Evolutionary conservation across 2,797 vertebrate species (phyloP).

Genomic region (Sebastes diploproa): DNA sequence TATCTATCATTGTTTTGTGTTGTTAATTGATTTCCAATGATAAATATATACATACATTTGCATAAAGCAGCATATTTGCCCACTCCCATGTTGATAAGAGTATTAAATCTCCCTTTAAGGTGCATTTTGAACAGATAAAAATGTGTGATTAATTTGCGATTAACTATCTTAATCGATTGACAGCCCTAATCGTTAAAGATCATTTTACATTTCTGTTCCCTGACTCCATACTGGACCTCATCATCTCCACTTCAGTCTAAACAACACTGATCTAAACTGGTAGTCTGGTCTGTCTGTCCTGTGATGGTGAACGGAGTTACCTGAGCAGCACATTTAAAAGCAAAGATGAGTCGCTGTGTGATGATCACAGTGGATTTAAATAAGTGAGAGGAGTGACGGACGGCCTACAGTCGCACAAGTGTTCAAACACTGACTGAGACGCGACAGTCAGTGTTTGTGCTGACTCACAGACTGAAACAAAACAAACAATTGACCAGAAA

Average conservation of each 20-base stretch:
- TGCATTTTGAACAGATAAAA: no score
- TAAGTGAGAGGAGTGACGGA: neutral
- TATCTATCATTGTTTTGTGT: no score
- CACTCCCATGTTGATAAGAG: no score
- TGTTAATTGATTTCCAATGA: no score
- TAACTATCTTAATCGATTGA: no score
- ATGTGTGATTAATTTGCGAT: no score
- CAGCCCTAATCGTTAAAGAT: no score
- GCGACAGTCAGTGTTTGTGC: neutral
- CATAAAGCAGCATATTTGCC: no score
- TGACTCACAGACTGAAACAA: neutral
- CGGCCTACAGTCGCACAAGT: neutral
- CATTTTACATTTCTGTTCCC: constrained; percentile 30
- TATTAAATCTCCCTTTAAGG: no score
- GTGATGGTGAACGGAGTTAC: constrained; percentile 7
- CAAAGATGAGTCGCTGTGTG: neutral
- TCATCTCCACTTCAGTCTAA: neutral
- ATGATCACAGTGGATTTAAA: constrained; percentile 4
- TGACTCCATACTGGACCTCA: constrained; percentile 36
- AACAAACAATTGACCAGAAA: neutral
- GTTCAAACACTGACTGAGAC: neutral
- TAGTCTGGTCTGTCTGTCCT: neutral
- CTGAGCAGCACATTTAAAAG: constrained; percentile 8
- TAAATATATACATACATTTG: no score
- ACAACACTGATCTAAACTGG: neutral